These are phyloP conservation scores for Harpalus rufipes DNA, from an alignment of 2,888 invertebrate genomes.

Conservation along the genomic window DNA sequence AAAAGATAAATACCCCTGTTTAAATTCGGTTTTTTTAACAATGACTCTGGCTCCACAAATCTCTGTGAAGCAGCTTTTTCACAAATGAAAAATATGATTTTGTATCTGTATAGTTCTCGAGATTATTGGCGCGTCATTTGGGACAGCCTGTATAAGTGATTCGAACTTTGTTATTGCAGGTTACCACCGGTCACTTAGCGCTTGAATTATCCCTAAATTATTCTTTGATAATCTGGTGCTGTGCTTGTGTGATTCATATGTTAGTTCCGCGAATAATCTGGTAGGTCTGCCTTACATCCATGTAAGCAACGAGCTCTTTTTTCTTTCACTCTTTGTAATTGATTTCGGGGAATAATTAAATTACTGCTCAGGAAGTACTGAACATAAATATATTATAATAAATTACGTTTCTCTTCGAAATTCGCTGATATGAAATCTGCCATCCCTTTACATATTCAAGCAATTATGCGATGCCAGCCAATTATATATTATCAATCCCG, in stretches of 20 bases:
- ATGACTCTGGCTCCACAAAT: too few relatives aligned
- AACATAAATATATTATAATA: slow-evolving; percentile 52
- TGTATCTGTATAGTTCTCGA: too few relatives aligned
- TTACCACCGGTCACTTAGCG: not conserved
- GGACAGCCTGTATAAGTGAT: too few relatives aligned
- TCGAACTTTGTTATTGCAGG: too few relatives aligned
- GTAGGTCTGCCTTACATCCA: slow-evolving; percentile 26
- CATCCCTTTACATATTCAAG: slow-evolving; percentile 46
- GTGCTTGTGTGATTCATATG: slow-evolving; percentile 41
- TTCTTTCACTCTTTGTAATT: slow-evolving; percentile 50
- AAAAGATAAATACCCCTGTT: too few relatives aligned
- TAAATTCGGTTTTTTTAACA: too few relatives aligned
- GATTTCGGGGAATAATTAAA: slow-evolving; percentile 54
- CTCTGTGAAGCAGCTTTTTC: too few relatives aligned
- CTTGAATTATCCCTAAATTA: not conserved
- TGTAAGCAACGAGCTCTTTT: slow-evolving; percentile 13
- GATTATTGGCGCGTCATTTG: too few relatives aligned
- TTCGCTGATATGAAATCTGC: slow-evolving; percentile 39
- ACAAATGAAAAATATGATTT: too few relatives aligned
- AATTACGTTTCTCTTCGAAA: slow-evolving; percentile 47
- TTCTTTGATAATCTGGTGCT: not conserved
- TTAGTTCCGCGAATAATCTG: slow-evolving; percentile 40
- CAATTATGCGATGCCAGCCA: slow-evolving; percentile 47
- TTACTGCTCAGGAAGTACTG: slow-evolving; percentile 50
- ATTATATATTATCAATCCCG: slow-evolving; percentile 52